Evolutionary conservation across 2,888 invertebrate species (phyloP).

Genomic region (Magallana nippona): DNA sequence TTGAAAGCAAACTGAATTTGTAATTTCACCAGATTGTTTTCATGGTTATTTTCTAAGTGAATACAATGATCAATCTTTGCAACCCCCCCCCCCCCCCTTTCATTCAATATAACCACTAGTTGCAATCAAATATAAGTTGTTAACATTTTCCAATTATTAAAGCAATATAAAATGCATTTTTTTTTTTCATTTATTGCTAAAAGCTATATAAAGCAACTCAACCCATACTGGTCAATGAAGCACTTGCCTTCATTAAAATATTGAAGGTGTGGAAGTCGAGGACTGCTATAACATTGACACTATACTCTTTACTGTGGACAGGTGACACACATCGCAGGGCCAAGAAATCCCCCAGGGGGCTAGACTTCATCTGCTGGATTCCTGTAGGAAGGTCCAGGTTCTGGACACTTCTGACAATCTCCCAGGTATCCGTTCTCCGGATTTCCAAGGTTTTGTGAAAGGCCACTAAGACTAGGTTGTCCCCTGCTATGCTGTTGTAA

Average conservation of each 20-base stretch:
- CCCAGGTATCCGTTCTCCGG: constrained; percentile 56
- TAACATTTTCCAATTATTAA: no score
- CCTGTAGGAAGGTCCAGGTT: constrained; percentile 59
- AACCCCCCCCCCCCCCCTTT: no score
- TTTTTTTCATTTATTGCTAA: no score
- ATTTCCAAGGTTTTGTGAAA: constrained; percentile 60
- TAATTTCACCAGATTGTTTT: not conserved
- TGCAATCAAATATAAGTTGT: no score
- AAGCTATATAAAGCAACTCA: no score
- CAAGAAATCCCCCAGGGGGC: constrained; percentile 65
- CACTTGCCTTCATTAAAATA: constrained; percentile 49
- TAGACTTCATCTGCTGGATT: constrained; percentile 69
- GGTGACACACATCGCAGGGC: constrained; percentile 66
- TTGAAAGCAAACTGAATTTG: not conserved
- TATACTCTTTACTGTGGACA: constrained; percentile 64
- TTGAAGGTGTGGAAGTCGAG: constrained; percentile 59
- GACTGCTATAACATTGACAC: constrained; percentile 63
- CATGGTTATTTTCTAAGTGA: not conserved
- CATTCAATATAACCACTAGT: no score
- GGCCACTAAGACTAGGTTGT: constrained; percentile 59
- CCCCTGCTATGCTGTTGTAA: constrained; percentile 64
- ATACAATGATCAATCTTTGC: not conserved
- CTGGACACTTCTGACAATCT: constrained; percentile 50
- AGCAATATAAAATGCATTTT: no score
- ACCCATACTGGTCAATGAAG: not conserved